phyloP scores from a whole-genome alignment of 2,797 vertebrate species.

The Mionectes olivaceus region DNA sequence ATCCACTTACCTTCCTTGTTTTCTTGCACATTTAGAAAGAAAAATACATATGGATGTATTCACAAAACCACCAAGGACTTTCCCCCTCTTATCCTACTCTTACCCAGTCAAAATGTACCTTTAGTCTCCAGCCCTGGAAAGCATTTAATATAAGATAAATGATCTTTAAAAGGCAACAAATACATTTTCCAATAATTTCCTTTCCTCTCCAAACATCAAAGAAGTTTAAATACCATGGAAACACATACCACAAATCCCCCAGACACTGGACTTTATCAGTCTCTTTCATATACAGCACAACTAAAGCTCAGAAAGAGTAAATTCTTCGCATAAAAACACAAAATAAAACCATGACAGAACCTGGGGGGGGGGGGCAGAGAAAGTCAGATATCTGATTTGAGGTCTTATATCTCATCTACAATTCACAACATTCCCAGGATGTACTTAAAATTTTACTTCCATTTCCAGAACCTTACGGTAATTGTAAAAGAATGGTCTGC shows the following conservation, averaged over 20 bases:
- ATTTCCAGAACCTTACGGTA: background rate
- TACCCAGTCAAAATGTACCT: background rate
- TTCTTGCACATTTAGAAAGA: background rate
- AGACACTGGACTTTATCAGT: background rate
- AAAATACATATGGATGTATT: background rate
- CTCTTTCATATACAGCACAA: background rate
- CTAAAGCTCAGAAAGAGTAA: background rate
- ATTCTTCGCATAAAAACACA: background rate
- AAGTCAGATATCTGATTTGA: background rate
- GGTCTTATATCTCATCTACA: background rate
- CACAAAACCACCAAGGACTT: background rate
- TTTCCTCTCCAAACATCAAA: constrained; percentile 12
- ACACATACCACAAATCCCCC: background rate
- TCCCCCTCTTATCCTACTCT: background rate
- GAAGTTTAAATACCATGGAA: background rate
- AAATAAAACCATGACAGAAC: background rate
- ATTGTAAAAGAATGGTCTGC: background rate
- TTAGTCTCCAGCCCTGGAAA: background rate
- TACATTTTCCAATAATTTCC: background rate
- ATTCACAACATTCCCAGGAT: background rate
- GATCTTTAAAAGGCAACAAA: background rate
- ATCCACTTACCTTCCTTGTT: background rate
- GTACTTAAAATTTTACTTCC: constrained; percentile 3
- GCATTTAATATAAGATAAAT: background rate
- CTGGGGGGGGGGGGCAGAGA: rapidly evolving